A percentile compares a stretch with the other conserved stretches of the same genome.
Evolutionary conservation across 2,888 invertebrate genomes (phyloP).

Genomic region (Tipula lateralis): DNA sequence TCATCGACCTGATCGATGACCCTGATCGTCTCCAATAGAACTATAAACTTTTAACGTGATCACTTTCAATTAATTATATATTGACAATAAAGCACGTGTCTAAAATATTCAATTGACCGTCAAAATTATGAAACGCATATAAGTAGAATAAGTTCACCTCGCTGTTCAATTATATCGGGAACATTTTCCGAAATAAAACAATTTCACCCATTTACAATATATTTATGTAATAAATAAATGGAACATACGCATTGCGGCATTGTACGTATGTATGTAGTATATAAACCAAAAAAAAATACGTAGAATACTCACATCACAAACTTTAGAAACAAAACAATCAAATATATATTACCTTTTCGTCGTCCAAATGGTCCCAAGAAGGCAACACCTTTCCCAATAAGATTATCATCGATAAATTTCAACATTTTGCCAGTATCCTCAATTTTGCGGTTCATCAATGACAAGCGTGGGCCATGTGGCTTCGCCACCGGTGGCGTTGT

Average conservation of each 20-base stretch:
- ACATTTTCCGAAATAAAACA: background rate
- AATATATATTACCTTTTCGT: constrained; percentile 61
- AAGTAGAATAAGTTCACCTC: too few relatives aligned
- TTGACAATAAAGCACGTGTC: too few relatives aligned
- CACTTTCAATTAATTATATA: too few relatives aligned
- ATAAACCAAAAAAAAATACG: background rate
- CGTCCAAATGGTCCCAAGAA: constrained; percentile 80
- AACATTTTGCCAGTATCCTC: constrained; percentile 68
- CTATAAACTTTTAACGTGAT: too few relatives aligned
- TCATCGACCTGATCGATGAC: too few relatives aligned
- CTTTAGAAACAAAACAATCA: background rate
- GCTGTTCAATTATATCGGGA: too few relatives aligned
- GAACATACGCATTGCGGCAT: background rate
- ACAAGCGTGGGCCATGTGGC: constrained; percentile 35
- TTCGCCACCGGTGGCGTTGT: constrained; percentile 40
- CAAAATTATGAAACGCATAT: too few relatives aligned
- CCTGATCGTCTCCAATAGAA: too few relatives aligned
- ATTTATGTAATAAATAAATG: background rate
- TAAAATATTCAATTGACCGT: too few relatives aligned
- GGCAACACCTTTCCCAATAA: constrained; percentile 73
- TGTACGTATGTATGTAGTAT: too few relatives aligned
- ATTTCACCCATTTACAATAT: background rate
- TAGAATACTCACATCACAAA: too few relatives aligned
- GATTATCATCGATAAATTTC: constrained; percentile 73
- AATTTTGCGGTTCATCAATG: constrained; percentile 53